Conservation (phyloP, 1,140 invertebrate species). For the Radopholus similis region DNA sequence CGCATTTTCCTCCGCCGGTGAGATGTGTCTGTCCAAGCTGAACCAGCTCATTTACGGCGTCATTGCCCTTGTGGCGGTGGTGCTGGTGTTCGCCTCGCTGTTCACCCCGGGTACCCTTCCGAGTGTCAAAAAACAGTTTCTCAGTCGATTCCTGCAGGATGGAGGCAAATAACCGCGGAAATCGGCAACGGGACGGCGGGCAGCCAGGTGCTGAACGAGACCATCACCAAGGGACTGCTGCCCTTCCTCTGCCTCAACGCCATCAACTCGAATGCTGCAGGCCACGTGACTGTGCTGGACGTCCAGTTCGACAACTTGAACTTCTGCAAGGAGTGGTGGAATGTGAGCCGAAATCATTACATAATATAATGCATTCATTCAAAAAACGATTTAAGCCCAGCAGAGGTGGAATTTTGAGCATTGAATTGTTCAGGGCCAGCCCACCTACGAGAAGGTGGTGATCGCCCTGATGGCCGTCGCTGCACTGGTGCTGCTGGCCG, state of each 20-base stretch:
- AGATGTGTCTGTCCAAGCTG: not conserved
- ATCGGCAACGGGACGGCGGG: not conserved
- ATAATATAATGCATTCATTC: too few relatives aligned
- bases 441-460: conserved; percentile 41
- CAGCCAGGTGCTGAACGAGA: not conserved
- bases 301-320: too few relatives aligned
- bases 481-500: conserved; percentile 23
- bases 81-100: not conserved
- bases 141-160: not conserved
- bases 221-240: not conserved
- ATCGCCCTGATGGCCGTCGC: conserved; percentile 17
- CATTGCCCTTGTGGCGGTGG: not conserved
- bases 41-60: not conserved
- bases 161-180: conserved; percentile 4
- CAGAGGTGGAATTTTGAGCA: too few relatives aligned
- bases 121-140: too few relatives aligned
- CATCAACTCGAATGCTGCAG: too few relatives aligned
- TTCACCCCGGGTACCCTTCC: not conserved
- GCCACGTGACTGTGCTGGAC: too few relatives aligned
- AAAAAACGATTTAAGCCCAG: too few relatives aligned
- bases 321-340: too few relatives aligned
- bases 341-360: too few relatives aligned
- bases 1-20: too few relatives aligned
- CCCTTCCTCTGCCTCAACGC: not conserved
- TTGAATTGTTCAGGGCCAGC: conserved; percentile 28